Evolutionary conservation across 2,113 vertebrate species (phyloP), one percentile per base, ranked within the genome.

Genomic region (Carlito syrichta): DNA sequence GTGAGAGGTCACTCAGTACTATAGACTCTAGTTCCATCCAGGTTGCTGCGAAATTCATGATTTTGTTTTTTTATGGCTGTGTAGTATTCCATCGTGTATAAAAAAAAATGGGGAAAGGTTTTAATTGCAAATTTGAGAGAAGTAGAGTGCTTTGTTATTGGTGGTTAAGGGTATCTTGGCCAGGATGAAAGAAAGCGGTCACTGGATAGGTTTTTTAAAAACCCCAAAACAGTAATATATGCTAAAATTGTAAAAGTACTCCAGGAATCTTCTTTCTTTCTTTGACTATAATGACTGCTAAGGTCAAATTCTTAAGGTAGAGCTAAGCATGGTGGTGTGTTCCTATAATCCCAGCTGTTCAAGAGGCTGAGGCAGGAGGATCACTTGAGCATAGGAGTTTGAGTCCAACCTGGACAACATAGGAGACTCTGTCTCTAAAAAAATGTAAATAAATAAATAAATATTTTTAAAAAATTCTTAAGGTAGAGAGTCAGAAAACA

Each of bases 221-320:
- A n/a, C n/a, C n/a, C n/a, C n/a, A n/a, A 58, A 66, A 86, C 60
- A 48, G 12, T 27, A 25, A 27, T 82, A 5, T 35, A 1, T 27
- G 35, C 68, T 66, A 60, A 91, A 83, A 76, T 27, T 73, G 96
- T 83, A 86, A 84, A 73, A 7, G 2, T 12, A 27, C 27, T 9
- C n/a, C 0, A n/a, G n/a, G n/a, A 92, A 86, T 86, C 22, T 62
- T 82, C 45, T 81, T 63, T 92, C n/a, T 74, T 85, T 90, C 45
- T 78, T 82, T 92, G 23, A 43, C 86, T 79, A 58, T 85, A 96
- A 90, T 94, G 52, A 89, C 35, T 94, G 43, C 56, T 89, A 48
- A 85, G 30, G 66, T 94, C 60, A 91, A 50, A 82, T 88, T 83
- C 77, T 83, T 92, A 16, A 48, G 43, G 43, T 48, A 73, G 38